Base-by-base conservation (phyloP, 2,888 invertebrate species). In the Microdon myrmicae region DNA sequence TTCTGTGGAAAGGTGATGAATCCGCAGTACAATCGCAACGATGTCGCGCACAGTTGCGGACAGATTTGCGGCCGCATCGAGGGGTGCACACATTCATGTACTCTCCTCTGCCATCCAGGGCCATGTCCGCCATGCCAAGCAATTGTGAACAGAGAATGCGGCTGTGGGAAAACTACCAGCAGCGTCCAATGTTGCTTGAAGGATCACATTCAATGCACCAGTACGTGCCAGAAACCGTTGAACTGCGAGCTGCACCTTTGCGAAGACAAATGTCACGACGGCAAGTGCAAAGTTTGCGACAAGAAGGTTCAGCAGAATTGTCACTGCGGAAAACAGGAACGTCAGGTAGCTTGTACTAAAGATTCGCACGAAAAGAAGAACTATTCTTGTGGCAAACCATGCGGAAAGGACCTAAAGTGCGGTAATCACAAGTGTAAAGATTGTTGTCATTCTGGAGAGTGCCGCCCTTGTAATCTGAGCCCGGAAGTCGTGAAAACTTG, bases 41-140 rank as follows among this genome's bases (percentile, higher is more conserved):
- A 89, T 53, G 86, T 87, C 6, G 94, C 97, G 0, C 98, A 98
- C 79, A 90, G 92, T 16, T 98, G 98, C 77, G 96, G 96, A 0
- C 89, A 92, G 68, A 81, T 89, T 0, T 98, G 98, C 74, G 79
- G 82, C n/a, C 81, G 84, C 71, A 71, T 82, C 68, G 75, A 85
- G 74, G 70, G 79, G 55, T 84, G 86, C 74, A 78, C 82, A 1
- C 89, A 89, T 73, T 84, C 85, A 0, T 95, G 95, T 78, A 88
- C 86, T 7, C 80, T 94, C 69, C 83, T 90, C 0, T 96, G 96
- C 75, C 96, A 97, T 78, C 96, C 96, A 0, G 97, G 97, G 0
- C 94, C 96, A 0, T 97, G 97, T 79, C 94, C 95, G 2, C 88
- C 90, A 0, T 97, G 96, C 73, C 86, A 86, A 69, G 88, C 90